Evolutionary conservation across 2,888 invertebrate genomes (phyloP), one percentile per base, ranked within the genome.

Genomic region (Drosophila differens): DNA sequence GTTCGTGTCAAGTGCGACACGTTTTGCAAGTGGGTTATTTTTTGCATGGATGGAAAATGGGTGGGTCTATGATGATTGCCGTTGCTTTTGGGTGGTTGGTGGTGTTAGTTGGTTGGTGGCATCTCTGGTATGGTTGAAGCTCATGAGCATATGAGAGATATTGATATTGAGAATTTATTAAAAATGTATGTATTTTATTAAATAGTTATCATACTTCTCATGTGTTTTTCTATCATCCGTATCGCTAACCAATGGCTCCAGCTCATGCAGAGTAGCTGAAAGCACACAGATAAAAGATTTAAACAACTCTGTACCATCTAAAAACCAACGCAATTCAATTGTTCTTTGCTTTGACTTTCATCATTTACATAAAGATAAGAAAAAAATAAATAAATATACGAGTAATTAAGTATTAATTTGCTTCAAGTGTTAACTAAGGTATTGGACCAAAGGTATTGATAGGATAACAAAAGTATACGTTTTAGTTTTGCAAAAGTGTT

Each of bases 171-270:
- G 57, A 70, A 53, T 65, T 72, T 66, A 82, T 66, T 60, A 62
- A 41, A 41, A 55, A 32, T 51, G 25, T 16, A 60, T 57, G 51
- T 62, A 70, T 53, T 63, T 58, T 70, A 74, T 84, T 88, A 72
- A 83, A 80, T 80, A 70, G 70, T 81, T 76, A 81, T 83, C 92
- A 91, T 93, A 93, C 93, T 93, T 93, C 91, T 93, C 93, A 83
- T 89, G 83, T 78, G 89, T 89, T 89, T 92, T 93, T 90, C 91
- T 90, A 85, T 95, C 95, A 76, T 95, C 95, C 76, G 94, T 94
- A 93, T 95, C 95, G 92, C 95, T 95, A 94, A 96, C 96, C 83
- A 97, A 94, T 22, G 97, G 97, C 93, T 96, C 96, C 90, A 96
- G 94, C 94, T 97, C 97, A 85, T 93, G 93, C 74, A 93, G 90